phyloP scores from a whole-genome alignment of 2,888 invertebrate genomes.

The Himalopsyche kuldschensis region DNA sequence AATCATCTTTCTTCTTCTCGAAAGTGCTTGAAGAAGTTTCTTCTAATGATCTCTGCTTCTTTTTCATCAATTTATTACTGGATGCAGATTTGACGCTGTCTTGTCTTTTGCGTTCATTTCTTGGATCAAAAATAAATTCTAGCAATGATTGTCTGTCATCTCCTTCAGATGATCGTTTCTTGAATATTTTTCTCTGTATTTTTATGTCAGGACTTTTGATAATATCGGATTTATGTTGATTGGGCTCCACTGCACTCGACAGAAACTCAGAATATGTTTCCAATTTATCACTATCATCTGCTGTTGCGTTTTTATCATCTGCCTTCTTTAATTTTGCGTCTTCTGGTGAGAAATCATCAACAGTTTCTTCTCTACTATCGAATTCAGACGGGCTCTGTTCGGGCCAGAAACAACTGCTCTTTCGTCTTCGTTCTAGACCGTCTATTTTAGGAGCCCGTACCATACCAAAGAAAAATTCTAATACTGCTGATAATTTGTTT shows the following conservation, averaged over 20 bases:
- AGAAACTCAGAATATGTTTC: constrained; percentile 57
- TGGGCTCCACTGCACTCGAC: neutral
- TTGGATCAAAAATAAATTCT: constrained; percentile 56
- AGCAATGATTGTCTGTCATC: constrained; percentile 57
- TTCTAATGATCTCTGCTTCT: constrained; percentile 33
- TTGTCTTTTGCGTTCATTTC: constrained; percentile 38
- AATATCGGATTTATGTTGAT: neutral
- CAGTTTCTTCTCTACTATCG: constrained; percentile 40
- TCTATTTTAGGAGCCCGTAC: constrained; percentile 52
- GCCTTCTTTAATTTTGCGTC: constrained; percentile 49
- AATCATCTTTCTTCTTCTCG: constrained; percentile 45
- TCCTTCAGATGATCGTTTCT: constrained; percentile 41
- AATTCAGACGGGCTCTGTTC: constrained; percentile 51
- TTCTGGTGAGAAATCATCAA: constrained; percentile 24
- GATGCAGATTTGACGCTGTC: constrained; percentile 11
- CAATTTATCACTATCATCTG: constrained; percentile 50
- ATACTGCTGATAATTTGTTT: constrained; percentile 53
- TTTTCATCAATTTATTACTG: constrained; percentile 14
- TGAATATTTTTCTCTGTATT: constrained; percentile 35
- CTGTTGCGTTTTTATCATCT: neutral
- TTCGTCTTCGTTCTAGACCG: constrained; percentile 47
- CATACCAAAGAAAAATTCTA: constrained; percentile 58
- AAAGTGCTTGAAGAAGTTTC: constrained; percentile 18
- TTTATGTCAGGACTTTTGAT: constrained; percentile 24
- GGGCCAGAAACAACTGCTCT: constrained; percentile 54